Evolutionary conservation across 2,888 invertebrate genomes (phyloP), one percentile per base, ranked within the genome.

Genomic region (Drosophila differens): DNA sequence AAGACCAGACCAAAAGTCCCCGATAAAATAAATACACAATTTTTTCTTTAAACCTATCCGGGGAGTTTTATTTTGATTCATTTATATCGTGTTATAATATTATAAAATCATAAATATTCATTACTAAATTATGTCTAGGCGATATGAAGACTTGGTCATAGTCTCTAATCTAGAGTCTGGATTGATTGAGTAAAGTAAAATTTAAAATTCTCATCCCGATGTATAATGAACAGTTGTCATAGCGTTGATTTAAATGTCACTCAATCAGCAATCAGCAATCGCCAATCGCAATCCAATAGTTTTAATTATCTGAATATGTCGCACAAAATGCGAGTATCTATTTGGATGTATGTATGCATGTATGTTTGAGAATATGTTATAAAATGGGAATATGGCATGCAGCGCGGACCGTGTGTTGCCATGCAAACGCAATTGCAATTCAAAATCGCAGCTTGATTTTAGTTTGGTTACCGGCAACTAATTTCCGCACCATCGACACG

Each of bases 401-500:
- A 53, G 19, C 3, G 33, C 22, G 12, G 30, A 14, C 28, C 32
- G 16, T 16, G 12, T 25, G 60, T 35, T 33, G 44, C 14, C 39
- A 52, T 51, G 37, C 51, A 71, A 63, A 52, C 59, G 55, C 55
- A 64, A 66, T 54, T 67, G 60, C 53, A 70, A 64, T 61, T 67
- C 52, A 51, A 49, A 67, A 62, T 57, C 41, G 49, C 37, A 71
- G 62, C 57, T 74, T 51, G 65, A 75, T 72, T 69, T 62, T 51
- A 49, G 70, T 55, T 62, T 67, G 79, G 65, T 58, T 76, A 75
- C 72, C 64, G 72, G 74, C 66, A 72, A 75, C 85, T 81, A 87
- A 85, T 85, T 85, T 85, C 85, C 85, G 85, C 79, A 74, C 71
- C 80, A 75, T 71, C 76, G 79, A 68, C 67, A 61, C 51, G 64